Conservation (phyloP, 2,113 vertebrate genomes). For the Deroptyus accipitrinus region DNA sequence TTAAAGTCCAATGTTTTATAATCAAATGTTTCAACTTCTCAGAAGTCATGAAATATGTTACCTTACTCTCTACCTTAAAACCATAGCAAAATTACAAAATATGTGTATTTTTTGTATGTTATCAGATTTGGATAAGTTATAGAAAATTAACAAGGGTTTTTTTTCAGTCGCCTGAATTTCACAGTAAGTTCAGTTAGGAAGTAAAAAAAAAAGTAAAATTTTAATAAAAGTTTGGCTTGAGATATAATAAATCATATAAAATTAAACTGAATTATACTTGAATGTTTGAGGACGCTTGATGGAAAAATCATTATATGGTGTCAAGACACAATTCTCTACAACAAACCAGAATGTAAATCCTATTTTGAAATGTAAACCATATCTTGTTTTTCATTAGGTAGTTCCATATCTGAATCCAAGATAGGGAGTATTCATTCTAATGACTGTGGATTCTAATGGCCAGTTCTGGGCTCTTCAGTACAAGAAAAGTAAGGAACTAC, state of each 20-base stretch:
- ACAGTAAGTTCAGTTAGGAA: neutral
- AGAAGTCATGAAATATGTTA: neutral
- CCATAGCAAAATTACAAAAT: neutral
- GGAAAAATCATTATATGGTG: neutral
- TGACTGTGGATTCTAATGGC: neutral
- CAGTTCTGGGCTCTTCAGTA: neutral
- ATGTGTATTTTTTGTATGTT: neutral
- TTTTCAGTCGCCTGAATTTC: neutral
- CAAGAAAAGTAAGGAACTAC: neutral
- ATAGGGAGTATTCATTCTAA: neutral
- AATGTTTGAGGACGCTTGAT: neutral
- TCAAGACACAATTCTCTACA: neutral
- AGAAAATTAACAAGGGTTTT: neutral
- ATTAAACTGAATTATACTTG: neutral
- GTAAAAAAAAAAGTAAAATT: neutral
- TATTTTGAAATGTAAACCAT: neutral
- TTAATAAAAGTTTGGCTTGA: neutral
- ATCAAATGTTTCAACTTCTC: neutral
- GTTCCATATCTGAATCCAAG: neutral
- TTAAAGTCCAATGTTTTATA: neutral
- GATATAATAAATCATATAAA: neutral
- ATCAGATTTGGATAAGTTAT: neutral
- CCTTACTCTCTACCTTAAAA: neutral
- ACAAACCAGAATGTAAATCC: neutral
- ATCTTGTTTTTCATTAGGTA: neutral